A percentile compares a stretch with the other conserved stretches of the same genome.
phyloP scores from a whole-genome alignment of 2,113 vertebrate genomes.

The Bothrops jararaca region DNA sequence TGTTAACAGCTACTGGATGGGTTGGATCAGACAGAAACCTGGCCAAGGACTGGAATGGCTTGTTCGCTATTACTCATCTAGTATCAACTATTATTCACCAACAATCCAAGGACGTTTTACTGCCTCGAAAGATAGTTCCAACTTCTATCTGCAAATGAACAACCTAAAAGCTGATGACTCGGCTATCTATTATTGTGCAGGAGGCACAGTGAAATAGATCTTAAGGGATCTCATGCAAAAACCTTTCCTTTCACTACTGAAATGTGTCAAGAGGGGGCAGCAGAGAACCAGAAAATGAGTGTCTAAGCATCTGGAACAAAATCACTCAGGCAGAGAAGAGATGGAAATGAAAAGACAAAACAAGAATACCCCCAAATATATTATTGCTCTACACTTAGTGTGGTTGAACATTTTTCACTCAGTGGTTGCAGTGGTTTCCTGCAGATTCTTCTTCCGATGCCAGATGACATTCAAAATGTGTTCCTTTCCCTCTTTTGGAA shows the following conservation, averaged over 20 bases:
- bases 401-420: not conserved
- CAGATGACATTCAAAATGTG: not conserved
- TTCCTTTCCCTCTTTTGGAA: not conserved
- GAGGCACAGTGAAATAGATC: not conserved
- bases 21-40: not conserved
- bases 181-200: not conserved
- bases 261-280: rapidly evolving
- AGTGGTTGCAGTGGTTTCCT: not conserved
- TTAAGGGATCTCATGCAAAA: not conserved
- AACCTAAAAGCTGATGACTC: not conserved
- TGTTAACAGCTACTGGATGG: not conserved
- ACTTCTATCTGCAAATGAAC: not conserved
- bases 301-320: not conserved
- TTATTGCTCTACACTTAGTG: rapidly evolving
- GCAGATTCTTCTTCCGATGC: not conserved
- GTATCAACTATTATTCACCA: not conserved
- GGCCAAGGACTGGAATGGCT: not conserved
- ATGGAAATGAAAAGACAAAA: not conserved
- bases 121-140: not conserved
- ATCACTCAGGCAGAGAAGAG: not conserved
- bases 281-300: not conserved
- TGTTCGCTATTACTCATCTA: rapidly evolving
- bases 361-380: not conserved
- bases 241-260: not conserved
- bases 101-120: not conserved